Base-by-base conservation (phyloP, 2,113 vertebrate species). In the Sturnira hondurensis region DNA sequence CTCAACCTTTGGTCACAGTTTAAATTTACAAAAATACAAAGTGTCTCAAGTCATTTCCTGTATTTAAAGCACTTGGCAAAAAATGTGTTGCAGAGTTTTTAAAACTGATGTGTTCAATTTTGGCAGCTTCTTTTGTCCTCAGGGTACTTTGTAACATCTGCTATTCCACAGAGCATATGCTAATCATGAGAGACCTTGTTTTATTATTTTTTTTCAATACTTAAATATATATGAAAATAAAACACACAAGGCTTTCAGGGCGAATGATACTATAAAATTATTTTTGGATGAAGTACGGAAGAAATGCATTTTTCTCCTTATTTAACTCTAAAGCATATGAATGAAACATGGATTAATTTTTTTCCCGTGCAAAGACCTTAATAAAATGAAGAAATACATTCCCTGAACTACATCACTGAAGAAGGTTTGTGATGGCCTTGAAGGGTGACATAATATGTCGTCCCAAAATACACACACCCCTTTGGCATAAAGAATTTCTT, bases 61-160 rank as follows among this genome's bases (percentile, higher is more conserved):
- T 92, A 78, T 71, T 97, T 95, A 74, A 87, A 94, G 91, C 67
- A 92, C 71, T 95, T 97, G 88, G 87, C 90, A 94, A 83, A 83
- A 96, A 96, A 63, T 78, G 67, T 43, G 31, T 95, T 96, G 13
- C 47, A 95, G 83, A 38, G 84, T 71, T 95, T 22, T 93, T 95
- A 81, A 95, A 94, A 94, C 26, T 88, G 91, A 74, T 71, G n/a
- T 90, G 7, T 78, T 95, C 73, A 73, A 94, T 47, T 95, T 58
- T 93, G 92, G 65, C 80, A 95, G 38, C 54, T 68, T 84, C 41
- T 76, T 95, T 71, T 76, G 74, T 92, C 84, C 87, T 93, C 56
- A 14, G 76, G 80, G n/a, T 50, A 33, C 31, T 7, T 13, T 50
- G 52, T 76, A 95, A 83, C 61, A 84, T 77, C 90, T 95, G 81